Evolutionary conservation across 2,888 invertebrate species (phyloP).

Genomic region (Heteromurus nitidus): DNA sequence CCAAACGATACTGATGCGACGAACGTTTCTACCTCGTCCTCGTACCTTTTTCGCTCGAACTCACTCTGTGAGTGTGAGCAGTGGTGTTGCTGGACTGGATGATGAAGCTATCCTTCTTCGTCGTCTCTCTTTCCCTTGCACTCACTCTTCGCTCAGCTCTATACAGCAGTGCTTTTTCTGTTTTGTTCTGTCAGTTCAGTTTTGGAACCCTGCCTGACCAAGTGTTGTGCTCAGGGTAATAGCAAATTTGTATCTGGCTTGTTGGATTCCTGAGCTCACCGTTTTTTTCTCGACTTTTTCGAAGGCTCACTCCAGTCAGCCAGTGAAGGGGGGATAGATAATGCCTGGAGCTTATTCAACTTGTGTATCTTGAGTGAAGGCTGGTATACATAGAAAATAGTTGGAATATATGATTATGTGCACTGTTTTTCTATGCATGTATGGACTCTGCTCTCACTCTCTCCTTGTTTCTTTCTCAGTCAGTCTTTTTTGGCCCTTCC

Average conservation of each 20-base stretch:
- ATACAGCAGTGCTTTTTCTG: constrained; percentile 16
- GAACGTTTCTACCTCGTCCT: constrained; percentile 17
- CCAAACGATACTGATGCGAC: constrained; percentile 54
- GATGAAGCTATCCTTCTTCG: constrained; percentile 29
- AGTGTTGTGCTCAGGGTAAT: constrained; percentile 29
- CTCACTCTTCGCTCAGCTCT: constrained; percentile 2
- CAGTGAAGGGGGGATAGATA: constrained; percentile 28
- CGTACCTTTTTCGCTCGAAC: background rate
- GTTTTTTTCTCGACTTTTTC: constrained; percentile 15
- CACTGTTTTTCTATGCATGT: background rate
- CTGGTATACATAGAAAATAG: constrained; percentile 1
- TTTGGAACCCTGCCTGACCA: constrained; percentile 54
- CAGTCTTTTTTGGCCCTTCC: constrained; percentile 38
- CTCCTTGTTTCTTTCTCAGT: constrained; percentile 36
- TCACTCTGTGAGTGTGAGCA: background rate
- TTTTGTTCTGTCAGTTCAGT: constrained; percentile 56
- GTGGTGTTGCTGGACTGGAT: constrained; percentile 33
- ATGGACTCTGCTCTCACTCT: constrained; percentile 5
- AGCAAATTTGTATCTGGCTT: constrained; percentile 45
- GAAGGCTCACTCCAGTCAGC: constrained; percentile 16
- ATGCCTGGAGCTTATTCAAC: constrained; percentile 45
- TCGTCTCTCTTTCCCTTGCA: background rate
- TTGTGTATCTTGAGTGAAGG: constrained; percentile 32
- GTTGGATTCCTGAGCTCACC: constrained; percentile 46
- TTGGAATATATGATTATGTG: background rate